Evolutionary conservation across 2,797 vertebrate genomes (phyloP), one percentile per base, ranked within the genome.

Genomic region (Valencia hispanica): DNA sequence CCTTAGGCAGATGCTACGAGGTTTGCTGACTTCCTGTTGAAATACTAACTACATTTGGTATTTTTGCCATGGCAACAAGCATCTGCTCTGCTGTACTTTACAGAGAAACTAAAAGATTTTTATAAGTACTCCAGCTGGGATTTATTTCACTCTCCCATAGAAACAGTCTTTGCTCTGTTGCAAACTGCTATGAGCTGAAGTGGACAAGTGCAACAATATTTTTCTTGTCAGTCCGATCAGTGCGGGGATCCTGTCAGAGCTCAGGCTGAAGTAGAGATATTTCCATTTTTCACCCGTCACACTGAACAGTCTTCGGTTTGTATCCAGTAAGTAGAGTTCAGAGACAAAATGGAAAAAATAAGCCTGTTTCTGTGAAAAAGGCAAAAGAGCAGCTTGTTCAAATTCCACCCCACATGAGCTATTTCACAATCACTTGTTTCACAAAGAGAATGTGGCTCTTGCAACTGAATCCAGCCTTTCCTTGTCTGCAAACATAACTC

Each of bases 51-150:
- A 59, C 55, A 50, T 77, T 81, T 80, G 9, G 72, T 71, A 72
- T 83, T 77, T 86, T 87, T 88, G 68, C 89, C 80, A 90, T 86
- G 78, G 86, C 90, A 88, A 87, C 83, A 80, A 76, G 79, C 45
- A 86, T 74, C 73, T 75, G 53, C 65, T 82, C 72, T 59, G 22
- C 59, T 48, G 27, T 43, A 55, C 41, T 48, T 79, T 82, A 57
- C 78, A 81, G 70, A 78, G 78, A 82, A 25, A 18, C 68, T 30
- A 68, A 41, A 84, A 30, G 74, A 68, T 43, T 43, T 63, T 15
- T n/a, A 8, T 6, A 47, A 5, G 59, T 71, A 47, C 11, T 45
- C 32, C 53, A 73, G 74, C 45, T 78, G 55, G 81, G 73, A 68
- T 74, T 55, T 59, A 27, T 32, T 18, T 9, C 57, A 59, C 27